Evolutionary conservation across 2,888 invertebrate genomes (phyloP), one percentile per base, ranked within the genome.

Genomic region (Teleogryllus oceanicus): DNA sequence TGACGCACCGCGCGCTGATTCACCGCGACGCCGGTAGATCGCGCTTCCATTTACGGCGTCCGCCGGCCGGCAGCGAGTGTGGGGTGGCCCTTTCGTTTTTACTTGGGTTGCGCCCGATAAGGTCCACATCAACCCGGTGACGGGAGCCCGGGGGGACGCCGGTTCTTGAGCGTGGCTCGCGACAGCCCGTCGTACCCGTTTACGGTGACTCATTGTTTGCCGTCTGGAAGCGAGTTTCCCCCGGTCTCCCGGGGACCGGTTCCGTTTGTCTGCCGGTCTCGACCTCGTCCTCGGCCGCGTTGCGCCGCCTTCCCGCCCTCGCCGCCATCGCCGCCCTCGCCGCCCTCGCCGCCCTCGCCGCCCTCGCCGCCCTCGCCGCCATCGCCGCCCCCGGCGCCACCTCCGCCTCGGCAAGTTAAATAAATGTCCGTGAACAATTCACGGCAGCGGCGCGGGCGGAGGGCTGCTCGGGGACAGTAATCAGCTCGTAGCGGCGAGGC

Each of bases 161-260:
- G 37, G 37, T 37, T 37, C 37, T 37, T 37, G 5, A 8, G 37
- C 37, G 37, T 37, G 37, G 37, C 37, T 37, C 37, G 37, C 37
- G 37, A 37, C 37, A 37, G 37, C 37, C 37, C 37, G 37, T 8
- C 37, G 37, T 37, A 37, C 37, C n/a, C 62, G 62, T 62, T 62
- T 62, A n/a, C 62, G 62, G n/a, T 62, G 62, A 62, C 62, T 62
- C 62, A 62, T 62, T 62, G 62, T 62, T 62, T 62, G 62, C 62
- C 13, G 62, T 62, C 62, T 62, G 62, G 62, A n/a, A 62, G 62
- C 62, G 62, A 62, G 62, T 62, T 62, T 62, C 62, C 62, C n/a
- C 8, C 62, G 13, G 13, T 13, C n/a, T 62, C 62, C 62, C 8
- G 37, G 8, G 37, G 37, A 37, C 37, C 37, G 37, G 37, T 37